Percentiles rank a stretch among this genome's conserved stretches.
phyloP scores from a whole-genome alignment of 2,888 invertebrate species.

The Cordilura impudica region DNA sequence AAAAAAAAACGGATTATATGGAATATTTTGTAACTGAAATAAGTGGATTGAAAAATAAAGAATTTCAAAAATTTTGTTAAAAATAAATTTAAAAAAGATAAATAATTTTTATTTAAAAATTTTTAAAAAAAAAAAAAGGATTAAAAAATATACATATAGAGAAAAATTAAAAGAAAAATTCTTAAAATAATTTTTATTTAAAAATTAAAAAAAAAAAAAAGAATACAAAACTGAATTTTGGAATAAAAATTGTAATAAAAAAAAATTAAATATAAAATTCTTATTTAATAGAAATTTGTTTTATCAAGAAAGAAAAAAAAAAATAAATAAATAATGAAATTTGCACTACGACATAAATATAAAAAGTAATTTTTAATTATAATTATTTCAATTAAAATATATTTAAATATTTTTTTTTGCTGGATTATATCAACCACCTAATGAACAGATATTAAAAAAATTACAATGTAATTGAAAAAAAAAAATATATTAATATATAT shows the following conservation, averaged over 20 bases:
- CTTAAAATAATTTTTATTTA: neutral
- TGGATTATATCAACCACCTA: no score
- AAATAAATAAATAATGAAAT: no score
- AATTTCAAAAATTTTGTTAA: slow-evolving; percentile 53
- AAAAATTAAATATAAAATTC: neutral
- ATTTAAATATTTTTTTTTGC: no score
- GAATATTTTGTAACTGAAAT: neutral
- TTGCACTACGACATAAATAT: no score
- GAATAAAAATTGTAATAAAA: neutral
- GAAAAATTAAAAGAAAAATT: neutral
- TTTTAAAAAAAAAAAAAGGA: neutral
- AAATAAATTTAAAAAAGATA: neutral
- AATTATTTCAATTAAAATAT: no score
- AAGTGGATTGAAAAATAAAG: neutral
- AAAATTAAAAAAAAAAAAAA: neutral
- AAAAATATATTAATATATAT: no score
- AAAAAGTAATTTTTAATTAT: no score
- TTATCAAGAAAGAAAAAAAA: no score
- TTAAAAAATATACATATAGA: no score
- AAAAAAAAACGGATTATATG: neutral
- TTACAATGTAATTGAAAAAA: neutral
- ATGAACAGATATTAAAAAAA: neutral
- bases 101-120: neutral
- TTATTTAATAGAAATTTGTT: no score
- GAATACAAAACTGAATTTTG: neutral